A percentile compares a stretch with the other conserved stretches of the same genome.
These are phyloP conservation scores for Sapajus apella DNA, from an alignment of 2,113 vertebrate species.

Conservation along the genomic window DNA sequence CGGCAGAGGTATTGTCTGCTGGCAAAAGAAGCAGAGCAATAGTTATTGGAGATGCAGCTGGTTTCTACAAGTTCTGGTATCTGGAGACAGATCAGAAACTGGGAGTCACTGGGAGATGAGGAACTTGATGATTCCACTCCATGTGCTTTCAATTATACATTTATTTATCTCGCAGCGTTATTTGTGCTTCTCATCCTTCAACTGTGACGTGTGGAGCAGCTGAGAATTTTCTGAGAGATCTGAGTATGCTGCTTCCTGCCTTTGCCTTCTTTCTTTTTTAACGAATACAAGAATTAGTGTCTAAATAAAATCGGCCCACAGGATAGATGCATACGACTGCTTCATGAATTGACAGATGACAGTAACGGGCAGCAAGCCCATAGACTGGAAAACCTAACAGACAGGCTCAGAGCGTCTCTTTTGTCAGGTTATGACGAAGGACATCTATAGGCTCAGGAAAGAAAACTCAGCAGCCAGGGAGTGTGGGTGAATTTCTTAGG, in stretches of 20 bases:
- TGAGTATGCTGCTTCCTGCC: background rate
- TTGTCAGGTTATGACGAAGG: slow-evolving; percentile 57
- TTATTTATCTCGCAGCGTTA: background rate
- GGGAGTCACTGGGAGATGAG: background rate
- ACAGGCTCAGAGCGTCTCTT: slow-evolving; percentile 19
- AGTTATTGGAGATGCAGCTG: background rate
- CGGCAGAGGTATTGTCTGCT: background rate
- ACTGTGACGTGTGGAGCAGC: background rate
- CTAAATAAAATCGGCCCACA: slow-evolving; percentile 53
- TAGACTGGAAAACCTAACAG: slow-evolving; percentile 16
- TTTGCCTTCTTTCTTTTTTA: background rate
- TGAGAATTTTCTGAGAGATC: background rate
- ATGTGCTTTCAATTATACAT: background rate
- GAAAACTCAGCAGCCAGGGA: background rate
- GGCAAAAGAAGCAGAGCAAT: background rate
- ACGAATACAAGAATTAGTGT: slow-evolving; percentile 45
- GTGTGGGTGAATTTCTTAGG: slow-evolving; percentile 27
- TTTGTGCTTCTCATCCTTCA: slow-evolving; percentile 16
- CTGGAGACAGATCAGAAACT: background rate
- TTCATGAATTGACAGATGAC: slow-evolving; percentile 46
- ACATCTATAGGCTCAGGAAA: background rate
- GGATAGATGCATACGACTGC: background rate
- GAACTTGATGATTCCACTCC: background rate
- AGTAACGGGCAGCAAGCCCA: background rate
- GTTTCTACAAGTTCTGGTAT: background rate